These are phyloP conservation scores for Polypterus senegalus DNA, from an alignment of 2,113 vertebrate species.

Conservation along the genomic window DNA sequence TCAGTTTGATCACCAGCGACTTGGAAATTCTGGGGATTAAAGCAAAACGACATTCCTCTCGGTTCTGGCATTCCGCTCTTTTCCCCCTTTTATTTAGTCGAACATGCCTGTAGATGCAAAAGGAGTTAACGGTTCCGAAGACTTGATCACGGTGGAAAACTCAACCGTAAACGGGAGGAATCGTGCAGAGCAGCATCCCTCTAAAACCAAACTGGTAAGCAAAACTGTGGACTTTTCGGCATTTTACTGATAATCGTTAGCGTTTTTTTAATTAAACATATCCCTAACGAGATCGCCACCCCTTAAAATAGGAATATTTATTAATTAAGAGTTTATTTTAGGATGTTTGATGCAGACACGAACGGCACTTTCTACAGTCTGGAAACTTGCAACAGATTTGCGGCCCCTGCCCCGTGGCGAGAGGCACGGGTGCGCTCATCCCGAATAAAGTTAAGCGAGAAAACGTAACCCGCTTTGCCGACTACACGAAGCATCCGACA, in stretches of 20 bases:
- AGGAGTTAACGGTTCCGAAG: neutral
- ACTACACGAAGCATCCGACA: too few relatives aligned
- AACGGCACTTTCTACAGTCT: neutral
- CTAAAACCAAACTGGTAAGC: slow-evolving; percentile 14
- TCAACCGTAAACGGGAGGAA: slow-evolving; percentile 1
- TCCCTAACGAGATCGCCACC: neutral
- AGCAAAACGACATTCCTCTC: neutral
- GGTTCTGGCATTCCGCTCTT: neutral
- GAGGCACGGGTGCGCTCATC: too few relatives aligned
- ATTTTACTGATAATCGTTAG: too few relatives aligned
- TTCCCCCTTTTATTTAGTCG: neutral
- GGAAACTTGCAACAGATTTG: too few relatives aligned
- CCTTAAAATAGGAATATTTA: neutral
- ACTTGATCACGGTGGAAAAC: neutral
- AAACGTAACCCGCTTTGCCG: too few relatives aligned
- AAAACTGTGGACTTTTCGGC: neutral
- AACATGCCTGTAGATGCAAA: slow-evolving; percentile 1
- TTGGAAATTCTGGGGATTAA: neutral
- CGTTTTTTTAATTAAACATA: neutral
- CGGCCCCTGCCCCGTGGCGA: too few relatives aligned
- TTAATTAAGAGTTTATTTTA: neutral
- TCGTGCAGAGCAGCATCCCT: neutral
- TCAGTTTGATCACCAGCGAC: neutral
- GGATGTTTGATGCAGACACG: neutral
- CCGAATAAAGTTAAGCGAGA: too few relatives aligned